Conservation (phyloP, 2,888 invertebrate genomes). For the Cheilosia variabilis region DNA sequence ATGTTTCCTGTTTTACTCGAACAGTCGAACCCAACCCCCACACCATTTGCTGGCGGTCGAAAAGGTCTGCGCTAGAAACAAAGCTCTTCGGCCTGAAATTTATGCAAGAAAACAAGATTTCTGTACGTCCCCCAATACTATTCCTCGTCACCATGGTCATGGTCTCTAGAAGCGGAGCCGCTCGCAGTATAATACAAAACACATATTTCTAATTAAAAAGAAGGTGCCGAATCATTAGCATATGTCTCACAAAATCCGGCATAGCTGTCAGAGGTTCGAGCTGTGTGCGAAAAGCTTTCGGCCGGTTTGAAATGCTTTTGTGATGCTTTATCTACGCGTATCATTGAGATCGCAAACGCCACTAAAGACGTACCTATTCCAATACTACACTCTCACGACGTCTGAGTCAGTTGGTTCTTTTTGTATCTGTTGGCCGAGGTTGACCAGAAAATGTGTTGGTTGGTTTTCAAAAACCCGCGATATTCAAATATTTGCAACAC, state of each 20-base stretch:
- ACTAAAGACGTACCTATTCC: no score
- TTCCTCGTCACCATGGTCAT: conserved; percentile 69
- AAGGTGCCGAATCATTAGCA: conserved; percentile 55
- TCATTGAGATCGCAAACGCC: background rate
- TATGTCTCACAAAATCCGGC: conserved; percentile 56
- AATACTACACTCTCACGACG: background rate
- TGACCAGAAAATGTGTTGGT: conserved; percentile 58
- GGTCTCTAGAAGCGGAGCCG: conserved; percentile 36
- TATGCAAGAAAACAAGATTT: conserved; percentile 63
- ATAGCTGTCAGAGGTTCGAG: conserved; percentile 35
- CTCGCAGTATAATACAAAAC: conserved; percentile 6
- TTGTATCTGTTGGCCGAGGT: conserved; percentile 49
- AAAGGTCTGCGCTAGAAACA: conserved; percentile 24
- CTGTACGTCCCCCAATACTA: conserved; percentile 51
- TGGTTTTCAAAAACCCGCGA: conserved; percentile 33
- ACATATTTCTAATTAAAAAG: conserved; percentile 13
- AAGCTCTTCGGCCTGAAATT: conserved; percentile 19
- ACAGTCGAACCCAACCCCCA: conserved; percentile 4
- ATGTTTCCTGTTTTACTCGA: conserved; percentile 34
- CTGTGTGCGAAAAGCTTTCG: conserved; percentile 31
- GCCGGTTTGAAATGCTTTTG: background rate
- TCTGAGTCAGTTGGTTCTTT: conserved; percentile 47
- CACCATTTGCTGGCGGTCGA: conserved; percentile 9
- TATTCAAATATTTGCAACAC: conserved; percentile 22
- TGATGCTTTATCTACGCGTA: no score